Percentiles rank a stretch among this genome's conserved stretches.
Conservation (phyloP, 2,888 invertebrate genomes). For the Cetonia aurata region DNA sequence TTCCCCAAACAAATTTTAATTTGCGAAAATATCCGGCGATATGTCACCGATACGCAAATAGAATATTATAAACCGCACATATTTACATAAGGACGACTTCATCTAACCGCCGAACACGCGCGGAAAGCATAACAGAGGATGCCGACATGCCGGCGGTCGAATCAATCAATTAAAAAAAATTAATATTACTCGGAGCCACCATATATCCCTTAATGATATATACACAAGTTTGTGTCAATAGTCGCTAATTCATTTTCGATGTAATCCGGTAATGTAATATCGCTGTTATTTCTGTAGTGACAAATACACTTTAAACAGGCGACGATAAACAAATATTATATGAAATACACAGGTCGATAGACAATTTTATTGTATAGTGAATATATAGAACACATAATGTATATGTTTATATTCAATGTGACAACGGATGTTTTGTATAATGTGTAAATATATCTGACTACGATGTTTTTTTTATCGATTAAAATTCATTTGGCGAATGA, state of each 20-base stretch:
- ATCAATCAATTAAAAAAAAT: slow-evolving; percentile 31
- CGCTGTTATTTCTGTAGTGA: slow-evolving; percentile 6
- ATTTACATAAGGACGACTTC: too few species aligned
- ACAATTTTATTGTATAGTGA: not conserved
- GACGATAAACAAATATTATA: slow-evolving; percentile 26
- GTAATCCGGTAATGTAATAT: slow-evolving; percentile 34
- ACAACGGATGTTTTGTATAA: too few species aligned
- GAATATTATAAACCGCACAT: too few species aligned
- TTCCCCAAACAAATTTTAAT: too few species aligned
- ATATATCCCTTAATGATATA: not conserved
- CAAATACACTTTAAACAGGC: slow-evolving; percentile 9
- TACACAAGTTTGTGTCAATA: slow-evolving; percentile 12
- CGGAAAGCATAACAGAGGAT: not conserved
- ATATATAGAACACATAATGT: too few species aligned
- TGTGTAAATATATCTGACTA: too few species aligned
- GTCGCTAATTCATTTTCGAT: slow-evolving; percentile 27
- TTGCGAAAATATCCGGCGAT: too few species aligned
- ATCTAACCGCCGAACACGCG: too few species aligned
- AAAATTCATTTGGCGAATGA: too few species aligned
- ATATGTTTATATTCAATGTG: too few species aligned
- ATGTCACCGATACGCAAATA: too few species aligned
- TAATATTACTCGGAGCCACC: slow-evolving; percentile 11
- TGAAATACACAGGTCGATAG: not conserved
- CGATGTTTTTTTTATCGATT: too few species aligned
- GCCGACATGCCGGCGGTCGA: slow-evolving; percentile 4